Conservation (phyloP, 2,797 vertebrate species). For the Gymnopithys bicolor region DNA sequence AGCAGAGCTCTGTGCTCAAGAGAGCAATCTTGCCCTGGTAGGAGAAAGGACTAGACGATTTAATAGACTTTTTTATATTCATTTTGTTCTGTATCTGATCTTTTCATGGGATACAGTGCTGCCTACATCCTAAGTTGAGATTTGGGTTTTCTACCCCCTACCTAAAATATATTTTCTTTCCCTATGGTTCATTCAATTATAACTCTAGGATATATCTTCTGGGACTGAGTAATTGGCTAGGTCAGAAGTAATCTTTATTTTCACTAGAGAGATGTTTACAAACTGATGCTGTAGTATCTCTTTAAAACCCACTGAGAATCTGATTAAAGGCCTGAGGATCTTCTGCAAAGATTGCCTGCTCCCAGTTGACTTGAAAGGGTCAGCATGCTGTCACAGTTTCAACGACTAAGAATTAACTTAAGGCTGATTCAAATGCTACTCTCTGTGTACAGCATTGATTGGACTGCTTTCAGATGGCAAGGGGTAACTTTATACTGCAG, state of each 20-base stretch:
- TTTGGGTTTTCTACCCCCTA: slow-evolving; percentile 49
- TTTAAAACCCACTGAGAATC: slow-evolving; percentile 74
- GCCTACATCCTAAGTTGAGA: slow-evolving; percentile 22
- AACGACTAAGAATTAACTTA: slow-evolving; percentile 72
- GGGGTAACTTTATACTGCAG: slow-evolving; percentile 64
- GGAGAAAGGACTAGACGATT: slow-evolving; percentile 10
- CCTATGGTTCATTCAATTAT: slow-evolving; percentile 58
- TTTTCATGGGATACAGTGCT: slow-evolving; percentile 1
- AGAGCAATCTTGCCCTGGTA: background rate
- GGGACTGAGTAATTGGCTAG: slow-evolving; percentile 72
- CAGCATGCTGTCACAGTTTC: slow-evolving; percentile 69
- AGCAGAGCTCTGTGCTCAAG: background rate
- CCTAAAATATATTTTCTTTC: slow-evolving; percentile 55
- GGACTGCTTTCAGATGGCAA: slow-evolving; percentile 56
- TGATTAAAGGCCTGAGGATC: slow-evolving; percentile 71
- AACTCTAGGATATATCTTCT: slow-evolving; percentile 65
- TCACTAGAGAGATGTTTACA: slow-evolving; percentile 72
- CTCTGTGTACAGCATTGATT: slow-evolving; percentile 66
- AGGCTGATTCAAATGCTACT: slow-evolving; percentile 69
- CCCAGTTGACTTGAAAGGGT: slow-evolving; percentile 72
- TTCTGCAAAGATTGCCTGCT: slow-evolving; percentile 69
- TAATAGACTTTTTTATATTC: background rate
- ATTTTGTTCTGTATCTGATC: background rate
- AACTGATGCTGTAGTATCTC: slow-evolving; percentile 69
- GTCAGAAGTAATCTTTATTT: slow-evolving; percentile 74